Evolutionary conservation across 2,113 vertebrate genomes (phyloP), one percentile per base, ranked within the genome.

Genomic region (Phycodurus eques): DNA sequence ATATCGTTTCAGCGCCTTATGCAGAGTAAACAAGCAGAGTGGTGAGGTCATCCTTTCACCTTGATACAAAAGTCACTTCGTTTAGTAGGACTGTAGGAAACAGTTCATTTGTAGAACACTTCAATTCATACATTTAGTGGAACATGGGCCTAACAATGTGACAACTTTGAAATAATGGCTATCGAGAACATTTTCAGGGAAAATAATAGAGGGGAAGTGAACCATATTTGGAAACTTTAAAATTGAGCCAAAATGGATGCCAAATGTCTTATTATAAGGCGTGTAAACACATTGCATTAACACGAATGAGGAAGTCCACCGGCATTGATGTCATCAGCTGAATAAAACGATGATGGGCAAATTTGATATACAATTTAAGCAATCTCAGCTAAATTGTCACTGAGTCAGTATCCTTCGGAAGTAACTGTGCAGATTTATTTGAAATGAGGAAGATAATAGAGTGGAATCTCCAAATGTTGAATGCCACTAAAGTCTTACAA

Each of bases 331-430:
- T 72, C 71, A 68, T n/a, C 12, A 22, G 19, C 59, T 56, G 49
- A 61, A 76, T 72, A 51, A 59, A 66, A 73, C 35, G 44, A 5
- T 43, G 57, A 81, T 65, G 75, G 67, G 68, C 42, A 15, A 46
- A 27, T 42, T 68, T 11, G 43, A 20, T 11, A 22, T n/a, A n/a
- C 12, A 17, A 42, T 68, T 76, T 44, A 35, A 49, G 44, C 35
- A 42, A 68, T 56, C n/a, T 56, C 31, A 8, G 39, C 39, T 68
- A 31, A 59, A 64, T 22, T 66, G 42, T 27, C 17, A 11, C 42
- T 60, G 72, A 70, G 44, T 80, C 57, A 66, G 61, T 57, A n/a
- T 9, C 2, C 31, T 20, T 20, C 9, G 47, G 62, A 64, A 68
- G 62, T 17, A 51, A 68, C 9, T 53, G 42, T 5, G n/a, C 9